Evolutionary conservation across 2,113 vertebrate genomes (phyloP).

Genomic region (Catharus fuscescens): DNA sequence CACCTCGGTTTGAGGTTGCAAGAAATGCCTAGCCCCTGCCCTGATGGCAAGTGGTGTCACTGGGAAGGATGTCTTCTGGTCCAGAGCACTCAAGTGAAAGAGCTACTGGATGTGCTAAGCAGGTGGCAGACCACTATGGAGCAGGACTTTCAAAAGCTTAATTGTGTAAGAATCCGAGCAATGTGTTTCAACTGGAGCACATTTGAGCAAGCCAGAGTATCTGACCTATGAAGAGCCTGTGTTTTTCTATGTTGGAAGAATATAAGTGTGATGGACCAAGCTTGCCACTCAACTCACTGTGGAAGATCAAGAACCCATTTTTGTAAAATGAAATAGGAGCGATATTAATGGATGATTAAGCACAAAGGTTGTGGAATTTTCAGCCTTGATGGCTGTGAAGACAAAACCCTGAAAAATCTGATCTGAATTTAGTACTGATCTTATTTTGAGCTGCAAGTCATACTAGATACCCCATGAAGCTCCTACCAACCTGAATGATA

Average conservation of each 20-base stretch:
- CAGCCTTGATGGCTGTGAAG: neutral
- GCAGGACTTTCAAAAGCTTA: neutral
- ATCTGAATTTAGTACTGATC: neutral
- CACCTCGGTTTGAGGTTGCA: neutral
- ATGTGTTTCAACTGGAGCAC: neutral
- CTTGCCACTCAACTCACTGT: neutral
- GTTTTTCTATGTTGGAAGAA: fast-evolving
- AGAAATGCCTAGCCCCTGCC: neutral
- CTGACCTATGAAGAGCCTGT: neutral
- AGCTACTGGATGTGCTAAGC: neutral
- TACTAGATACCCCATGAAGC: neutral
- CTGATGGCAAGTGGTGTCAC: neutral
- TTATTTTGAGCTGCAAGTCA: neutral
- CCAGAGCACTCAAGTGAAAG: neutral
- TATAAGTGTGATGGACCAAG: neutral
- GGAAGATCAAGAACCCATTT: neutral
- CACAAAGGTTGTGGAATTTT: neutral
- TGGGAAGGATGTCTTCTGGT: neutral
- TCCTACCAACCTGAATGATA: neutral
- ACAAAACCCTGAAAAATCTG: neutral
- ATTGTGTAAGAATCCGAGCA: neutral
- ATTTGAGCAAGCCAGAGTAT: neutral
- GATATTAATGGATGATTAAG: neutral
- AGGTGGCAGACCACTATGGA: neutral
- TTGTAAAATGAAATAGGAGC: neutral